Evolutionary conservation across 2,888 invertebrate genomes (phyloP), one percentile per base, ranked within the genome.

Genomic region (Luperina nickerlii): DNA sequence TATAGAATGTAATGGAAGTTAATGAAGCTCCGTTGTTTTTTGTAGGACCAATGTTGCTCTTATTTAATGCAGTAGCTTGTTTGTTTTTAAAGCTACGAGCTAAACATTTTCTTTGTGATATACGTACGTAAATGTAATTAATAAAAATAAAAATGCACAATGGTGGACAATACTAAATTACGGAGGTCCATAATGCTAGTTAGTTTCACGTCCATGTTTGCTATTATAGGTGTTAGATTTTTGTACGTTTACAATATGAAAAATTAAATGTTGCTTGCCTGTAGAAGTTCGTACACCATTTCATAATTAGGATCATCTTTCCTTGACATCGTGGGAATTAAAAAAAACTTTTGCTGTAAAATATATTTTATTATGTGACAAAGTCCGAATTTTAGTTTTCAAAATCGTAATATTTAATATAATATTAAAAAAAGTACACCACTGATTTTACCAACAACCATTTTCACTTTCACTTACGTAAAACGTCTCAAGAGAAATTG

Each of bases 91-190:
- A 88, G 92, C 93, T 93, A 90, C 91, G 91, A 92, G 92, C 92
- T 91, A 54, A 80, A 81, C 42, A 81, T 90, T 94, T 94, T 90
- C 86, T 95, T 95, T 95, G 95, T 96, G 95, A 96, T 96, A 95
- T 92, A 92, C 91, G 94, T 95, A 95, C 94, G 94, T 95, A 95
- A 94, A 90, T 91, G 90, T 93, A 92, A 90, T 82, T 86, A 71
- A 83, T 87, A 83, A 84, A 92, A 91, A 92, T 89, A 90, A 91
- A 91, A 92, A 95, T 95, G 96, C 96, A 96, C 96, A 97, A 97
- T 94, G 90, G 92, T 96, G 96, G 96, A 97, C 96, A 97, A 97
- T 96, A 96, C 94, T 94, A 95, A 94, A 94, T 92, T 94, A 95
- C 93, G 92, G 95, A 93, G 96, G 96, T 97, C 96, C 96, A 96